A percentile compares a stretch with the other conserved stretches of the same genome.
phyloP scores from a whole-genome alignment of 2,888 invertebrate genomes.

The Acleris cristana region DNA sequence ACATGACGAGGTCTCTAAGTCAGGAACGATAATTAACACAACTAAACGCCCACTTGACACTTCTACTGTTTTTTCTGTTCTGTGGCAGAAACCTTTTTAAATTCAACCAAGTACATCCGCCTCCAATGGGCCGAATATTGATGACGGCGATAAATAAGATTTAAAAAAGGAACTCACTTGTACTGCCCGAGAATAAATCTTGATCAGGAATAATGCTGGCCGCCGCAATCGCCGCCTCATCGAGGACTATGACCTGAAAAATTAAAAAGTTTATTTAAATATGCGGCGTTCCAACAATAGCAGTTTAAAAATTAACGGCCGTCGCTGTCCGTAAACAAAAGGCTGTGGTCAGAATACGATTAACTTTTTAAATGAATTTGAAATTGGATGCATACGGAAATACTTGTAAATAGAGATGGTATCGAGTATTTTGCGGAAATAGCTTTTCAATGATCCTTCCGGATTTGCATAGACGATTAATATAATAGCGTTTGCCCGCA shows the following conservation, averaged over 20 bases:
- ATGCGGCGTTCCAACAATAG: background rate
- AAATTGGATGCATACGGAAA: conserved; percentile 6
- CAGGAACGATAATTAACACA: too few species aligned
- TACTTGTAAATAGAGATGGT: too few species aligned
- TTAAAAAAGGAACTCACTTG: conserved; percentile 61
- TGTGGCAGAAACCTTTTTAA: conserved; percentile 15
- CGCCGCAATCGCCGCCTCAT: conserved; percentile 78
- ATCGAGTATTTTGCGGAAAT: too few species aligned
- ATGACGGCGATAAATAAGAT: conserved; percentile 35
- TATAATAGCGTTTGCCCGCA: too few species aligned
- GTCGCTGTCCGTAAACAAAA: conserved; percentile 17
- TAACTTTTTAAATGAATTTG: conserved; percentile 4
- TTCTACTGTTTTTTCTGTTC: too few species aligned
- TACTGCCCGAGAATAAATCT: conserved; percentile 71
- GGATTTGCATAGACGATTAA: too few species aligned
- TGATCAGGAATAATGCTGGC: conserved; percentile 77
- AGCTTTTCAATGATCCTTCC: too few species aligned
- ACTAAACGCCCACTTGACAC: too few species aligned
- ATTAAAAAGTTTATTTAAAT: conserved; percentile 13
- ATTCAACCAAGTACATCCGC: conserved; percentile 27
- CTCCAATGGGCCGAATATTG: conserved; percentile 30
- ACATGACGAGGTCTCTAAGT: too few species aligned
- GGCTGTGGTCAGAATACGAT: conserved; percentile 7
- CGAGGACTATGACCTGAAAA: conserved; percentile 77
- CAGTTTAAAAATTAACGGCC: conserved; percentile 22